Evolutionary conservation across 2,888 invertebrate genomes (phyloP), one percentile per base, ranked within the genome.

Genomic region (Agriopis marginaria): DNA sequence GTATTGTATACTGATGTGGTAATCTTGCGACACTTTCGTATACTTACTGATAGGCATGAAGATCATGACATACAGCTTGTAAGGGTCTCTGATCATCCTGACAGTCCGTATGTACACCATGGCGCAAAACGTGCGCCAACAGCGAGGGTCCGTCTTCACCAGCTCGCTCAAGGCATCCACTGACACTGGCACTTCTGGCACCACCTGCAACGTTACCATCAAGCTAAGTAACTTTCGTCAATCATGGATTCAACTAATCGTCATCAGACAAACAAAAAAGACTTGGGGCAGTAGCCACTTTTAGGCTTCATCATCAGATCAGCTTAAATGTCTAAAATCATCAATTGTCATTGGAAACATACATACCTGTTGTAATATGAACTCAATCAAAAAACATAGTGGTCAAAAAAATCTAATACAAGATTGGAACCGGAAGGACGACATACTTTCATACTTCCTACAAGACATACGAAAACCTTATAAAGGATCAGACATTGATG

Each of bases 31-130:
- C 7, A 14, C 7, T 32, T 0, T 51, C 17, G 14, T 8, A 11
- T 51, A 90, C 94, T 92, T 74, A 94, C 94, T 95, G 5, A 97
- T 93, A 0, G 97, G 97, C 84, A 97, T 93, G 62, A 97, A 92
- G 72, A 97, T 95, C 94, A 97, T 96, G 78, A 97, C 96, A 79
- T 97, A 97, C 1, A 97, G 89, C 81, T 97, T 96, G 87, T 97
- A 96, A 0, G 96, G 95, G 79, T 96, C 97, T 42, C 97, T 91
- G 73, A 96, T 93, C 90, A 97, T 95, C 69, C 97, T 90, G 54
- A 96, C 90, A 0, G 95, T 92, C 66, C 97, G 89, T 74, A 97
- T 90, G 84, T 95, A 95, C 58, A 97, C 92, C 78, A 97, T 94
- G 0, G 97, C 97, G 68, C 95, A 95, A 70, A 97, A 93, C 0